Percentiles rank a stretch among this genome's conserved stretches.
Evolutionary conservation across 1,140 invertebrate genomes (phyloP).

Genomic region (Colletes latitarsis): DNA sequence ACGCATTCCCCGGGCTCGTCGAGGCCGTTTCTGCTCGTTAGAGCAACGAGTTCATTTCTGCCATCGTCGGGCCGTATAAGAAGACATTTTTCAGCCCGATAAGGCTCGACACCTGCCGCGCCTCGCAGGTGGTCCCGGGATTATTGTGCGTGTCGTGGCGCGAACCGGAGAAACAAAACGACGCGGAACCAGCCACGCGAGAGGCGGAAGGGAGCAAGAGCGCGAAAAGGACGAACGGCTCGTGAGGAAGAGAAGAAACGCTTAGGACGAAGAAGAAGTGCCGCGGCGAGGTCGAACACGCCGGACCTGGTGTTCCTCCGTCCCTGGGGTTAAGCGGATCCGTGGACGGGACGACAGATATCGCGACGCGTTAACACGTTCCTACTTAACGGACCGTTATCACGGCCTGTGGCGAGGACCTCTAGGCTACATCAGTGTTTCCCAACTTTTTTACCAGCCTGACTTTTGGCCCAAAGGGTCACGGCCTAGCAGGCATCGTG

Average conservation of each 20-base stretch:
- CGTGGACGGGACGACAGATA: constrained; percentile 58
- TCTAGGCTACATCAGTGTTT: constrained; percentile 44
- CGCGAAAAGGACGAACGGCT: not conserved
- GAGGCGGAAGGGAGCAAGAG: not conserved
- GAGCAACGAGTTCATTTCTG: constrained; percentile 25
- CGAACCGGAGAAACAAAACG: not conserved
- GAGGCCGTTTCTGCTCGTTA: constrained; percentile 16
- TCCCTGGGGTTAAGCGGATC: constrained; percentile 1
- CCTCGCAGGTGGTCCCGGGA: constrained; percentile 49
- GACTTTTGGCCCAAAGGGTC: too few relatives aligned
- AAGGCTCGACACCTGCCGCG: constrained; percentile 35
- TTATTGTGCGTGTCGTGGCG: constrained; percentile 37
- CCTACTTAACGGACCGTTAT: constrained; percentile 73
- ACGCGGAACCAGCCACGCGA: constrained; percentile 12
- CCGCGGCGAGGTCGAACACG: not conserved
- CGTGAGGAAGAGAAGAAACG: not conserved
- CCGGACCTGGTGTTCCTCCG: not conserved
- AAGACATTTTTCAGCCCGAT: constrained; percentile 14
- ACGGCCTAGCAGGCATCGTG: too few relatives aligned
- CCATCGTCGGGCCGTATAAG: too few relatives aligned
- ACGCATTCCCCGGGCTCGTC: constrained; percentile 3
- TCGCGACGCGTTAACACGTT: constrained; percentile 71
- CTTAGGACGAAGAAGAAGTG: not conserved
- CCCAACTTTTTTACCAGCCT: too few relatives aligned
- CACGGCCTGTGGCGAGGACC: constrained; percentile 44